A percentile compares a stretch with the other conserved stretches of the same genome.
These are phyloP conservation scores for Chelonus insularis DNA, from an alignment of 1,140 invertebrate species.

Conservation along the genomic window DNA sequence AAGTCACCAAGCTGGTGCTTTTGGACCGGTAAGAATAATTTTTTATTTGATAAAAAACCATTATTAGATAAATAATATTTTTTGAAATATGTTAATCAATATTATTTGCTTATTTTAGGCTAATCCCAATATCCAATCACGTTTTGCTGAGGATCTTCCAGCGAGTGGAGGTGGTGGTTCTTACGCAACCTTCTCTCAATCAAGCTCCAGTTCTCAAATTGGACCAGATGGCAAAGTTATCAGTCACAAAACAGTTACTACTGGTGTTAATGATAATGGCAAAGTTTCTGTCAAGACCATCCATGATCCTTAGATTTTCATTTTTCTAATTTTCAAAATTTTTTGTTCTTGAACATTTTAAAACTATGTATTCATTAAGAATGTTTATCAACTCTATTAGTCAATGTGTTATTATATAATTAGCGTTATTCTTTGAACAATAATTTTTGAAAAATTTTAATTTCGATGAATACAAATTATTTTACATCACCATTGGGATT, in stretches of 20 bases:
- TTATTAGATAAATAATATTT: no score
- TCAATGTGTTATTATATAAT: no score
- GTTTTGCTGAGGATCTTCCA: slow-evolving; percentile 53
- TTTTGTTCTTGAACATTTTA: no score
- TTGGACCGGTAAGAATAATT: slow-evolving; percentile 43
- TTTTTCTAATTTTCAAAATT: background rate
- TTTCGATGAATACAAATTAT: no score
- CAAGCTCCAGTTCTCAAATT: slow-evolving; percentile 62
- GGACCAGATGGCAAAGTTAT: slow-evolving; percentile 65
- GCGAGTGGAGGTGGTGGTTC: slow-evolving; percentile 50
- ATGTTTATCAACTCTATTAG: no score
- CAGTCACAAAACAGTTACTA: slow-evolving; percentile 63
- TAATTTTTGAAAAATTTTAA: no score
- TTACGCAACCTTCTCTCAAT: slow-evolving; percentile 66
- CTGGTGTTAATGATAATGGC: slow-evolving; percentile 74
- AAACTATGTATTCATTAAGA: no score
- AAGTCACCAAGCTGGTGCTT: slow-evolving; percentile 40
- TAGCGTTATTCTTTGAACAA: no score
- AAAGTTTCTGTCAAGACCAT: slow-evolving; percentile 67
- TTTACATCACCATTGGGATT: no score
- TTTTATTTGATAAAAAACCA: no score
- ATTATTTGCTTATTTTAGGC: slow-evolving; percentile 50
- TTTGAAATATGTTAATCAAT: background rate
- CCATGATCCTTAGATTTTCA: slow-evolving; percentile 42
- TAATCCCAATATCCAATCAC: slow-evolving; percentile 63